phyloP scores from a whole-genome alignment of 2,113 vertebrate species.

The Pycnonotus jocosus region DNA sequence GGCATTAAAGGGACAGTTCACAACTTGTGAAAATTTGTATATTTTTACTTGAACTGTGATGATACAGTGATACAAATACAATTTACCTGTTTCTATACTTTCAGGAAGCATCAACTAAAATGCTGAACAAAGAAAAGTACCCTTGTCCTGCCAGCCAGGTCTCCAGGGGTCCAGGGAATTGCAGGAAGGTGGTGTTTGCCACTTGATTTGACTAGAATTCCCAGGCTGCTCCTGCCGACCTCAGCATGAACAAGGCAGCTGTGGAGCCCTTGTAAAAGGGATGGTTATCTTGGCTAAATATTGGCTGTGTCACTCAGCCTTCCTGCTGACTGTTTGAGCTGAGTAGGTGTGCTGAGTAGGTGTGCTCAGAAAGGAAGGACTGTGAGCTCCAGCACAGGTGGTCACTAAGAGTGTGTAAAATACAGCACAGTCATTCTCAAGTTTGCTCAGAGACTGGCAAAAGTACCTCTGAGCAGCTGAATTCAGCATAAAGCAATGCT shows the following conservation, averaged over 20 bases:
- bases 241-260: not conserved
- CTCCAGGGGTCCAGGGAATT: not conserved
- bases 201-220: not conserved
- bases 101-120: not conserved
- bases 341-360: not conserved
- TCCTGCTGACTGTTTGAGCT: not conserved
- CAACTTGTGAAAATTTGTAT: not conserved
- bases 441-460: not conserved
- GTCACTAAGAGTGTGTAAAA: not conserved
- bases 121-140: not conserved
- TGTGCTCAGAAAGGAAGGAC: not conserved
- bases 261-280: not conserved
- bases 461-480: not conserved
- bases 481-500: not conserved
- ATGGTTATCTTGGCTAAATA: conserved; percentile 37
- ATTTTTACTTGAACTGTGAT: not conserved
- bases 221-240: not conserved
- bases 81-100: not conserved
- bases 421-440: not conserved
- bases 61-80: not conserved
- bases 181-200: not conserved
- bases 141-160: not conserved
- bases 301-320: not conserved
- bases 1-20: not conserved
- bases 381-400: not conserved